Conservation (phyloP, 2,113 vertebrate species). For the Synchiropus splendidus region DNA sequence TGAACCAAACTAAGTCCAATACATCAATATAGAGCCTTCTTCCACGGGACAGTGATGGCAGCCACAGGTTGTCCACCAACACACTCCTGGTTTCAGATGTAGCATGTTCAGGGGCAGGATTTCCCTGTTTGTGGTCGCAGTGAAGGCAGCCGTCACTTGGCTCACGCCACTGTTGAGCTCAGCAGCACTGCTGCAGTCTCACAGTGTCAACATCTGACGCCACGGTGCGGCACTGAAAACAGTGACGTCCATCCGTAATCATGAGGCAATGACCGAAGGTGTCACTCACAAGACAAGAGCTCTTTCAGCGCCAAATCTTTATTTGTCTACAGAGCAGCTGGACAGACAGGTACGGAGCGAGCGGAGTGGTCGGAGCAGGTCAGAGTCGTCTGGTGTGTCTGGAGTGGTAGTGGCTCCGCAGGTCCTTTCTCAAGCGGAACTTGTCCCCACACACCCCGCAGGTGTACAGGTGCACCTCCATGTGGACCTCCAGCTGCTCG, state of each 20-base stretch:
- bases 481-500: conserved; percentile 92
- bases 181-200: no score
- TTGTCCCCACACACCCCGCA: conserved; percentile 96
- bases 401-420: conserved; percentile 96
- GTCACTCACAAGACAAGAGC: background rate
- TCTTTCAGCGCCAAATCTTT: background rate
- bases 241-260: background rate
- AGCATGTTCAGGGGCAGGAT: no score
- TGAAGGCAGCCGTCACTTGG: no score
- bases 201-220: no score
- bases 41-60: no score
- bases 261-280: background rate
- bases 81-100: no score
- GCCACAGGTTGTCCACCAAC: no score
- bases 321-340: background rate
- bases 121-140: no score
- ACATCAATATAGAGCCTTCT: no score
- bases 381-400: conserved; percentile 88
- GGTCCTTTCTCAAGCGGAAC: conserved; percentile 97
- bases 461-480: conserved; percentile 96
- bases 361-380: background rate
- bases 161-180: no score
- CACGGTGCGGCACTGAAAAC: background rate
- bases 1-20: no score
- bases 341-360: no score